phyloP scores from a whole-genome alignment of 2,797 vertebrate species.

The Crocidura indochinensis region DNA sequence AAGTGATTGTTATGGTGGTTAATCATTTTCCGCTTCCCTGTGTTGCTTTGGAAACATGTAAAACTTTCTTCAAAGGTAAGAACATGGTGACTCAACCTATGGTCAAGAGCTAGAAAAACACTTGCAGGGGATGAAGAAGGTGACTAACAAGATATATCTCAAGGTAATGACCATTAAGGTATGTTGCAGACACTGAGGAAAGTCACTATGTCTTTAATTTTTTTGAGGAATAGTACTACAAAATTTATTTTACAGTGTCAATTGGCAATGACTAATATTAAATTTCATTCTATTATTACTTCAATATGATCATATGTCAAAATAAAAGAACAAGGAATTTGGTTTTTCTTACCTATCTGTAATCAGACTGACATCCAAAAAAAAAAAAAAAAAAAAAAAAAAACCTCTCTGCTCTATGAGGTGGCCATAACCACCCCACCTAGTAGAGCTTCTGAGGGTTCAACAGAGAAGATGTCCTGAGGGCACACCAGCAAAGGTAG shows the following conservation, averaged over 20 bases:
- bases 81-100: not conserved
- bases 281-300: slow-evolving; percentile 19
- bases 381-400: no score
- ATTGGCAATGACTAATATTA: no score
- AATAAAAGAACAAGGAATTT: not conserved
- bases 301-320: not conserved
- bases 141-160: not conserved
- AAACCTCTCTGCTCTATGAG: no score
- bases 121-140: not conserved
- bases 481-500: no score
- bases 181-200: not conserved
- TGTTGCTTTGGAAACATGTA: slow-evolving; percentile 9
- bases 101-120: not conserved
- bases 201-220: not conserved
- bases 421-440: no score
- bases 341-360: not conserved
- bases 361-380: not conserved
- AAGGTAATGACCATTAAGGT: not conserved
- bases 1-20: not conserved
- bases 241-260: not conserved
- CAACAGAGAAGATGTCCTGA: no score
- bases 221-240: not conserved
- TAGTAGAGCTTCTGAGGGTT: no score
- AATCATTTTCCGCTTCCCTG: not conserved
- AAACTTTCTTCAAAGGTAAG: not conserved